These are phyloP conservation scores for Microtus oregoni DNA, from an alignment of 2,113 vertebrate species.

Conservation along the genomic window DNA sequence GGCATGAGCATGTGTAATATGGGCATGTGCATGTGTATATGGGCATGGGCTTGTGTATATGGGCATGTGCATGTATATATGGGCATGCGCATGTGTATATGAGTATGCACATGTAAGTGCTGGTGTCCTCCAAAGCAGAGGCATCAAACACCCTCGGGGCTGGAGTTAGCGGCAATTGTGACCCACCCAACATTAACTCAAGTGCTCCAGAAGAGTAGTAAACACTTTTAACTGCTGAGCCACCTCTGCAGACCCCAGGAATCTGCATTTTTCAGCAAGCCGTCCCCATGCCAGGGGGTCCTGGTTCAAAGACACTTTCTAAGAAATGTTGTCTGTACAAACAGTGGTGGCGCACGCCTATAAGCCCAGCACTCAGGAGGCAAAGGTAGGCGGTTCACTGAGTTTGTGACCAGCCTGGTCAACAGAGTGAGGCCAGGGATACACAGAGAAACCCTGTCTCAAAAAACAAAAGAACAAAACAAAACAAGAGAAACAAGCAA, in stretches of 20 bases:
- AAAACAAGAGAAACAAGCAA: neutral
- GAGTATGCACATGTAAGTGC: neutral
- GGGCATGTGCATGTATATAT: no score
- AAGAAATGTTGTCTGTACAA: neutral
- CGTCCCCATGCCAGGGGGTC: neutral
- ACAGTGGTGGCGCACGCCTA: neutral
- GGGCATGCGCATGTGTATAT: no score
- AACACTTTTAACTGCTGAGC: neutral
- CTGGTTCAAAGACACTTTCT: neutral
- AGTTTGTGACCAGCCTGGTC: neutral
- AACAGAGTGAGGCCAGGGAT: neutral
- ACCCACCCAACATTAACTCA: neutral
- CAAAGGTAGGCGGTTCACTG: neutral
- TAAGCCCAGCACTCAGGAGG: neutral
- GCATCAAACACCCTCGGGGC: neutral
- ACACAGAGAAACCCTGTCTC: neutral
- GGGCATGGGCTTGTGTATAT: no score
- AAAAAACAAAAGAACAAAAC: neutral
- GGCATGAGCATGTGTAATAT: neutral
- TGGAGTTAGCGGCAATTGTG: neutral
- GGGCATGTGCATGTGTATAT: no score
- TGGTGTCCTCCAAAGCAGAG: neutral
- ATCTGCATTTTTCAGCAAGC: neutral
- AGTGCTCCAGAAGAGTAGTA: no score
- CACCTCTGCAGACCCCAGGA: neutral